Evolutionary conservation across 2,113 vertebrate genomes (phyloP).

Genomic region (Tychaedon coryphoeus): DNA sequence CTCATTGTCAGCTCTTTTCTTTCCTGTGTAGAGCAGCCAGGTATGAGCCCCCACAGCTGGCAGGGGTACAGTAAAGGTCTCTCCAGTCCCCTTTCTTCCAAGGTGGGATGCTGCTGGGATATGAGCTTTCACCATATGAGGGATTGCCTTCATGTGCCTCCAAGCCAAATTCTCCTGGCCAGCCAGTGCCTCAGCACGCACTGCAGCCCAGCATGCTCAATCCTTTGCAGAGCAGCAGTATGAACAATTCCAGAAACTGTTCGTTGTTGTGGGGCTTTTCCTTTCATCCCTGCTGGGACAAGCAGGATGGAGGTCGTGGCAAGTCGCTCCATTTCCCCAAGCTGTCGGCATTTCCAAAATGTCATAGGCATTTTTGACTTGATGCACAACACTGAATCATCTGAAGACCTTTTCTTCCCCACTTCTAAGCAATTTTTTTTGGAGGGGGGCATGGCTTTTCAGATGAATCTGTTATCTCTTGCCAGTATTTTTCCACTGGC

Average conservation of each 20-base stretch:
- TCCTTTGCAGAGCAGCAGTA: not conserved
- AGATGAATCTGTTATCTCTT: not conserved
- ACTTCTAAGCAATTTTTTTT: not conserved
- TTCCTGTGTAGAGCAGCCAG: not conserved
- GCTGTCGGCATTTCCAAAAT: conserved; percentile 41
- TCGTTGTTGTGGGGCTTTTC: not conserved
- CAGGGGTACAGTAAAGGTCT: not conserved
- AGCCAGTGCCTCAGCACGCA: not conserved
- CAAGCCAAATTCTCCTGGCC: not conserved
- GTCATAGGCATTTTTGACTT: not conserved
- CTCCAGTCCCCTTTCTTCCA: not conserved
- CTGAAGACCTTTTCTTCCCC: not conserved
- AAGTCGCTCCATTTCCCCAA: conserved; percentile 9
- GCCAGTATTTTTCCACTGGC: not conserved
- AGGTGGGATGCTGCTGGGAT: not conserved
- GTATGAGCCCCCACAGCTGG: not conserved
- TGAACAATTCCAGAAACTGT: not conserved
- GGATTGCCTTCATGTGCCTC: not conserved
- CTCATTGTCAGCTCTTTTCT: not conserved
- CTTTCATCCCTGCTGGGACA: not conserved
- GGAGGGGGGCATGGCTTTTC: not conserved
- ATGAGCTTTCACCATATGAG: not conserved
- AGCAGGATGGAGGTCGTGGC: not conserved
- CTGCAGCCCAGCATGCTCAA: not conserved
- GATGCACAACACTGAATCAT: not conserved